Conservation (phyloP, 2,888 invertebrate genomes). For the Cryptocephalus moraei region DNA sequence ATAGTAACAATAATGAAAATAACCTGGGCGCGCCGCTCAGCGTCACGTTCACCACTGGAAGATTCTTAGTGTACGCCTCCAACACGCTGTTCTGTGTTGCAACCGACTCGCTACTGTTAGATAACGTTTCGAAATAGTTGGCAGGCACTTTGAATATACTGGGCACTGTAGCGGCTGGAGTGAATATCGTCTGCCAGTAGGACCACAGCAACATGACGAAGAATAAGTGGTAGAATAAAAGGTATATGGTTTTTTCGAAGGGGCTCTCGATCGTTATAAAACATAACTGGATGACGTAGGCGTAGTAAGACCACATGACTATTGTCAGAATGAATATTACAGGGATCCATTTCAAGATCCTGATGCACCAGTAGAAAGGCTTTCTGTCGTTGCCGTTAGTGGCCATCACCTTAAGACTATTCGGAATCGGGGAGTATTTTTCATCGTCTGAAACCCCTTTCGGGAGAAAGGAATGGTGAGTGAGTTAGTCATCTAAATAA, state of each 20-base stretch:
- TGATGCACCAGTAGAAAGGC: constrained; percentile 60
- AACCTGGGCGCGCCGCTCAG: constrained; percentile 51
- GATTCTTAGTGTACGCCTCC: constrained; percentile 69
- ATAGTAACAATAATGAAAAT: too few relatives aligned
- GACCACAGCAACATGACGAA: constrained; percentile 88
- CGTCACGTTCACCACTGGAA: constrained; percentile 78
- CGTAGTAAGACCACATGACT: constrained; percentile 95
- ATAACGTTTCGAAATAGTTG: constrained; percentile 59
- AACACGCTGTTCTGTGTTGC: constrained; percentile 71
- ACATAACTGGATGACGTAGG: constrained; percentile 90
- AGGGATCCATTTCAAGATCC: constrained; percentile 86
- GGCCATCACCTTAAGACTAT: constrained; percentile 18
- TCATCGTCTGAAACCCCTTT: too few relatives aligned
- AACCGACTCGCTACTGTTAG: constrained; percentile 68
- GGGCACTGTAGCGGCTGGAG: constrained; percentile 70
- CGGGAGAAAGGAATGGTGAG: too few relatives aligned
- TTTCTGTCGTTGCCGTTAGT: constrained; percentile 31
- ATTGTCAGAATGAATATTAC: constrained; percentile 86
- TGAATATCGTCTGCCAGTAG: constrained; percentile 91
- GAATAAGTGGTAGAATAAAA: constrained; percentile 81
- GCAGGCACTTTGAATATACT: constrained; percentile 75
- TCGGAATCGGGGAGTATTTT: too few relatives aligned
- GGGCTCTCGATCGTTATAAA: constrained; percentile 72
- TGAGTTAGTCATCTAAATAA: too few relatives aligned
- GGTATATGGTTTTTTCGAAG: constrained; percentile 69